These are phyloP conservation scores for Pangasius mekongensis DNA, from an alignment of 2,797 vertebrate species.

Conservation along the genomic window DNA sequence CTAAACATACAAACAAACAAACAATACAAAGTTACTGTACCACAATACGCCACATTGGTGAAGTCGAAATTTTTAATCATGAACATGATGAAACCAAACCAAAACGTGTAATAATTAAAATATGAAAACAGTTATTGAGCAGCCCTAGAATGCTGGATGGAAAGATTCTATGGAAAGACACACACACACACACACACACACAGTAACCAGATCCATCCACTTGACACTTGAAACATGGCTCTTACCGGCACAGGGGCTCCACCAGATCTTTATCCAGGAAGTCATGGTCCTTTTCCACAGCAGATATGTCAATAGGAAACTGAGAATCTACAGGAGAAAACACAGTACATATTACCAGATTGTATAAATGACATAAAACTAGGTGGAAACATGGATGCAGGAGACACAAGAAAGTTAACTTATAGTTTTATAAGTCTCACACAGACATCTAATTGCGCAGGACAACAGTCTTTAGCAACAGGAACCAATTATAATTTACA, in stretches of 20 bases:
- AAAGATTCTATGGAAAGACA: background rate
- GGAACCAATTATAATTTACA: background rate
- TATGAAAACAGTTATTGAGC: background rate
- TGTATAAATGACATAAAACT: background rate
- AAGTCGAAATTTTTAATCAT: background rate
- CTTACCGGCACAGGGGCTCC: constrained; percentile 97
- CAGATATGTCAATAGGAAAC: constrained; percentile 93
- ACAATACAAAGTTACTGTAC: background rate
- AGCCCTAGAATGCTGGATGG: background rate
- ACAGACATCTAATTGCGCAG: background rate
- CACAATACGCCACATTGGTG: background rate
- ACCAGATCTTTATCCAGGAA: constrained; percentile 98
- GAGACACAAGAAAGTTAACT: background rate
- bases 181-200: background rate
- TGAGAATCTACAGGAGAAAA: constrained; percentile 82
- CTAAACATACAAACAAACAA: background rate
- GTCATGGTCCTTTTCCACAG: constrained; percentile 97
- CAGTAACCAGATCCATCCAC: background rate
- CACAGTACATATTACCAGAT: constrained; percentile 42
- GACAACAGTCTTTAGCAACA: background rate
- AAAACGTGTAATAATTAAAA: background rate
- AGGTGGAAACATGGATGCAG: background rate
- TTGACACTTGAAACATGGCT: background rate
- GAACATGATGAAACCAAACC: background rate
- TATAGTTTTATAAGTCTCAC: background rate